Conservation (phyloP, 1,140 invertebrate genomes). For the Bombus impatiens region DNA sequence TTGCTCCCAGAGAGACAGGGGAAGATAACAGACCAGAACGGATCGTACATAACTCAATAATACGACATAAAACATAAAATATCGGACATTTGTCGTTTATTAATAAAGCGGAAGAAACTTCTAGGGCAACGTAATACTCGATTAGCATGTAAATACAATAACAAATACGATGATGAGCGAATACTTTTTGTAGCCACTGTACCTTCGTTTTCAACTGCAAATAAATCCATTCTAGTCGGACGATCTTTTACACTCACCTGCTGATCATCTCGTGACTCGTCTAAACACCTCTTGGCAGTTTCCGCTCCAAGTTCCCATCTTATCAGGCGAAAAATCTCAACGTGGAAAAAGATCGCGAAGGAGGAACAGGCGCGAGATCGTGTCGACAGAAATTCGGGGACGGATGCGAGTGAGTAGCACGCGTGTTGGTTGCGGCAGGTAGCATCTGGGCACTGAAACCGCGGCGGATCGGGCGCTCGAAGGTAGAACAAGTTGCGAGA, state of each 20-base stretch:
- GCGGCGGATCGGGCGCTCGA: slow-evolving; percentile 46
- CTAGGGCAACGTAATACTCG: too few species aligned
- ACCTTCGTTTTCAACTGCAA: neutral
- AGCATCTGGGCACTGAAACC: slow-evolving; percentile 68
- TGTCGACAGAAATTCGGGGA: slow-evolving; percentile 31
- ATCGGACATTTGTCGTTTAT: too few species aligned
- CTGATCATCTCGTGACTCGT: neutral
- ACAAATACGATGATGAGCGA: neutral
- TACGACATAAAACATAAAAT: too few species aligned
- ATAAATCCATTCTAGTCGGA: neutral
- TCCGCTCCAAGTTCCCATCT: neutral
- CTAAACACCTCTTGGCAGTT: neutral
- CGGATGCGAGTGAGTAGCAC: slow-evolving; percentile 55
- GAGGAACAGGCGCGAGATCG: neutral
- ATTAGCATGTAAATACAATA: neutral
- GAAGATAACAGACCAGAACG: too few species aligned
- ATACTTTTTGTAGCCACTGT: neutral
- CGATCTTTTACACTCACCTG: neutral
- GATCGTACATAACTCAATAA: too few species aligned
- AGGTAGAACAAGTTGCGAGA: slow-evolving; percentile 60
- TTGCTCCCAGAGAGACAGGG: too few species aligned
- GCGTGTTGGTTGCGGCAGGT: slow-evolving; percentile 65
- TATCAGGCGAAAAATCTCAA: neutral
- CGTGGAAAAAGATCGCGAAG: neutral
- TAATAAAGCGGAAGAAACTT: too few species aligned